These are phyloP conservation scores for Apis mellifera DNA, from an alignment of 1,140 invertebrate species.

Conservation along the genomic window DNA sequence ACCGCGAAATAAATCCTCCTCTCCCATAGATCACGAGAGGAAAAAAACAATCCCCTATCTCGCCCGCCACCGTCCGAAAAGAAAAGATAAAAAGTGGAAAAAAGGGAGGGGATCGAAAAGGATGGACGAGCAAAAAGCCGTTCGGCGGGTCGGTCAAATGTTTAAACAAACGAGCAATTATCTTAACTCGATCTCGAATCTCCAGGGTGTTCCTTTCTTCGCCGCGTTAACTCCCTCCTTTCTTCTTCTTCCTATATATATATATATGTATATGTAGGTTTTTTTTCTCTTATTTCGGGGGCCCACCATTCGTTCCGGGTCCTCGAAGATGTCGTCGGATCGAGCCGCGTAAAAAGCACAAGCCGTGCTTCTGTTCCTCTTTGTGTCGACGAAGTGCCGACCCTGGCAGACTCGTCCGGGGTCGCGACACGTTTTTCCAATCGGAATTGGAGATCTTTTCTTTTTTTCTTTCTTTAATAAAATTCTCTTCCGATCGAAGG, in stretches of 20 bases:
- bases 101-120: background rate
- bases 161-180: conserved; percentile 81
- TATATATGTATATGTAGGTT: background rate
- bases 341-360: conserved; percentile 65
- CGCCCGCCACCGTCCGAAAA: no score
- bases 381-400: conserved; percentile 54
- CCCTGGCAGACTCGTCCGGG: no score
- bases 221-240: conserved; percentile 28
- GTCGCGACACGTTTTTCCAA: no score
- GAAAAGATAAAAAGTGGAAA: background rate
- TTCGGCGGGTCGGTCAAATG: conserved; percentile 72
- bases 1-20: no score
- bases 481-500: no score
- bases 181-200: conserved; percentile 79
- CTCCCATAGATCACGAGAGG: no score
- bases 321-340: conserved; percentile 51
- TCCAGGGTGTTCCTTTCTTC: conserved; percentile 58
- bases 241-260: background rate
- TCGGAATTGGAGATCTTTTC: no score
- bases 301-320: conserved; percentile 14
- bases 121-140: conserved; percentile 19
- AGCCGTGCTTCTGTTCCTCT: conserved; percentile 73
- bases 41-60: no score
- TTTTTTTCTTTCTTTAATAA: no score
- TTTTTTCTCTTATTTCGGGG: conserved; percentile 9